phyloP scores from a whole-genome alignment of 1,140 invertebrate species.

The Drosophila arizonae region DNA sequence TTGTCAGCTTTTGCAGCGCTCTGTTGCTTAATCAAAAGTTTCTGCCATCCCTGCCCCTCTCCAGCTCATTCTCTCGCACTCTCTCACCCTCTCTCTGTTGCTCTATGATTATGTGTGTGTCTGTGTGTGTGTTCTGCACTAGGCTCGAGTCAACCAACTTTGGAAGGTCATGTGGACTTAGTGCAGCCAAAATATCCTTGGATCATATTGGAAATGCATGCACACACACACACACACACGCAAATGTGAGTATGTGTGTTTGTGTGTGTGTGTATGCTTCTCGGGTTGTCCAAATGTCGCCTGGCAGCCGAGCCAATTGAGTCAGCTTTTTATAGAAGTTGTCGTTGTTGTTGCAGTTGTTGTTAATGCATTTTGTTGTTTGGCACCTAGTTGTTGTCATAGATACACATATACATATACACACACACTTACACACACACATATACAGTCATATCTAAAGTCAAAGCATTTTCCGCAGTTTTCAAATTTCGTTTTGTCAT shows the following conservation, averaged over 20 bases:
- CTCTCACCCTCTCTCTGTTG: not conserved
- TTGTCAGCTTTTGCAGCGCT: conserved; percentile 37
- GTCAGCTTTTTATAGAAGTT: conserved; percentile 5
- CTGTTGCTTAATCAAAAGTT: conserved; percentile 39
- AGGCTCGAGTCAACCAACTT: conserved; percentile 78
- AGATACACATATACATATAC: conserved; percentile 20
- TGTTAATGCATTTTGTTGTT: conserved; percentile 29
- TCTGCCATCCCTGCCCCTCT: conserved; percentile 8
- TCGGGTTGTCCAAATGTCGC: conserved; percentile 54
- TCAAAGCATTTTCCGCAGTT: conserved; percentile 17
- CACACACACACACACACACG: conserved; percentile 27
- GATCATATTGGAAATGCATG: conserved; percentile 72
- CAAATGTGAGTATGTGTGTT: conserved; percentile 18
- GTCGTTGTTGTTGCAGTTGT: not conserved
- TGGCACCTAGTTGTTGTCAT: conserved; percentile 43
- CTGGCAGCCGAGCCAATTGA: conserved; percentile 47
- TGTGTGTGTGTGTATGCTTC: conserved; percentile 26
- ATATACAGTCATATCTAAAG: not conserved
- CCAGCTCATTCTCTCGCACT: not conserved
- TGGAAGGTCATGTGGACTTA: conserved; percentile 80
- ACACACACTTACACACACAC: not conserved
- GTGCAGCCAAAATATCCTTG: conserved; percentile 77
- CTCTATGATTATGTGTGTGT: conserved; percentile 6
- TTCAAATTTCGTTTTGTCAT: not conserved
- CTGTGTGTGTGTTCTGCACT: conserved; percentile 20